These are phyloP conservation scores for Orgyia antiqua DNA, from an alignment of 2,888 invertebrate species.

Conservation along the genomic window DNA sequence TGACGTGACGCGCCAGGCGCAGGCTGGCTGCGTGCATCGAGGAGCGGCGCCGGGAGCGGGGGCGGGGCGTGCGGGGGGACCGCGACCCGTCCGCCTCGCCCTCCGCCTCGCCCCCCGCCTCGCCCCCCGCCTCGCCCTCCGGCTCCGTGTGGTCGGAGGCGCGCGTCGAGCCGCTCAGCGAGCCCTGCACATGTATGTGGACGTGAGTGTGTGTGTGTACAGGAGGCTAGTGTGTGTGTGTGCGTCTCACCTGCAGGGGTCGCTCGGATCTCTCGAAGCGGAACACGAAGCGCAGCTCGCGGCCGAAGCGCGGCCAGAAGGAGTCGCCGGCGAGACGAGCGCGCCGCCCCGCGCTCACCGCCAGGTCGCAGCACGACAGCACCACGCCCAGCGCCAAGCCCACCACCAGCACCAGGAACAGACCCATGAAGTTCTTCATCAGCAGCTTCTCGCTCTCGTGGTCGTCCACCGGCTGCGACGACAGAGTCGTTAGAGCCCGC, in stretches of 20 bases:
- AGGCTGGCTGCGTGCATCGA: slow-evolving; percentile 61
- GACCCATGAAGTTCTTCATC: slow-evolving; percentile 88
- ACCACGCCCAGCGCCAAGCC: slow-evolving; percentile 82
- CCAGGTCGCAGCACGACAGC: slow-evolving; percentile 82
- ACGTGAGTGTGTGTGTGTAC: too few species aligned
- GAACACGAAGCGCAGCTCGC: slow-evolving; percentile 63
- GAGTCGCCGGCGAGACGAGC: slow-evolving; percentile 31
- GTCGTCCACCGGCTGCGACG: slow-evolving; percentile 44
- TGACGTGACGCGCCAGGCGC: slow-evolving; percentile 51
- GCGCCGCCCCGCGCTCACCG: slow-evolving; percentile 41
- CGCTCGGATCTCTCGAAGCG: slow-evolving; percentile 56
- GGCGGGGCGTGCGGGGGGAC: slow-evolving; percentile 8
- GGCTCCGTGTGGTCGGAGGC: neutral
- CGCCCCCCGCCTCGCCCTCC: slow-evolving; percentile 7
- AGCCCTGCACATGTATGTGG: too few species aligned
- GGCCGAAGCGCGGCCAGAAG: slow-evolving; percentile 40
- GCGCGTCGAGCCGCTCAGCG: slow-evolving; percentile 30
- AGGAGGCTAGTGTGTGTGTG: too few species aligned
- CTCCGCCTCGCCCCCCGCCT: slow-evolving; percentile 8
- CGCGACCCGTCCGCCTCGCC: slow-evolving; percentile 18
- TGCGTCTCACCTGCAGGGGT: slow-evolving; percentile 46
- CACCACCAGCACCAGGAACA: slow-evolving; percentile 85
- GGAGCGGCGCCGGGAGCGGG: slow-evolving; percentile 42
- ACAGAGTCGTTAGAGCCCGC: neutral
- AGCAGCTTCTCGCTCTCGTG: slow-evolving; percentile 60